A percentile compares a stretch with the other conserved stretches of the same genome.
These are phyloP conservation scores for Ophioderma brevispina DNA, from an alignment of 35 echinoderm and acorn worm species.

Conservation along the genomic window DNA sequence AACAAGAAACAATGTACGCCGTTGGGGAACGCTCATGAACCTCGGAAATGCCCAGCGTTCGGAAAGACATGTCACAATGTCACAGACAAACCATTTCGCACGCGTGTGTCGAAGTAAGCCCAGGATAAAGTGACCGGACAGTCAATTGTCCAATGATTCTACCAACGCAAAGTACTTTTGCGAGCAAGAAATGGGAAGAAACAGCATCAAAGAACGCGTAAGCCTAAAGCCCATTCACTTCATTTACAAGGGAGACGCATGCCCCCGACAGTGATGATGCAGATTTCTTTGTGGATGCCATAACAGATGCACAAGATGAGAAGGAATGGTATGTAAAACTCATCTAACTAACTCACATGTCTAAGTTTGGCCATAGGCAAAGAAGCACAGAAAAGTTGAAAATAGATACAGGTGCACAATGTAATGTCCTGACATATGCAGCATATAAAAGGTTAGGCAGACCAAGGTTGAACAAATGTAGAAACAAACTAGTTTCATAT, in stretches of 20 bases:
- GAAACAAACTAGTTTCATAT: conserved; percentile 10
- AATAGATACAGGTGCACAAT: conserved; percentile 42
- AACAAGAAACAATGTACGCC: background rate
- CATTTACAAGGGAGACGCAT: too few species aligned
- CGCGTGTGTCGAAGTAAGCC: too few species aligned
- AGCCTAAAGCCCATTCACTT: too few species aligned
- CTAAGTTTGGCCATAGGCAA: background rate
- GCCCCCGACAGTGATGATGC: background rate
- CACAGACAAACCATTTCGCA: background rate
- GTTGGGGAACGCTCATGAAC: background rate
- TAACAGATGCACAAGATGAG: background rate
- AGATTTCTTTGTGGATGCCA: too few species aligned
- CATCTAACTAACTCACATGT: conserved; percentile 35
- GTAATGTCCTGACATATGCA: background rate
- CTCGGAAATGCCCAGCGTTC: background rate
- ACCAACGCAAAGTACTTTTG: too few species aligned
- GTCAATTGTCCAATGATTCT: too few species aligned
- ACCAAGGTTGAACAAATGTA: conserved; percentile 7
- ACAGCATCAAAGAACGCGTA: too few species aligned
- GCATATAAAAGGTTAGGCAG: background rate
- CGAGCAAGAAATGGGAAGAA: too few species aligned
- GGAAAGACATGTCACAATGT: background rate
- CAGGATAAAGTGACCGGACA: too few species aligned
- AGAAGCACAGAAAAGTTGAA: background rate
- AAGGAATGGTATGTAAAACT: conserved; percentile 33